Evolutionary conservation across 2,113 vertebrate species (phyloP), one percentile per base, ranked within the genome.

Genomic region (Pteronura brasiliensis): DNA sequence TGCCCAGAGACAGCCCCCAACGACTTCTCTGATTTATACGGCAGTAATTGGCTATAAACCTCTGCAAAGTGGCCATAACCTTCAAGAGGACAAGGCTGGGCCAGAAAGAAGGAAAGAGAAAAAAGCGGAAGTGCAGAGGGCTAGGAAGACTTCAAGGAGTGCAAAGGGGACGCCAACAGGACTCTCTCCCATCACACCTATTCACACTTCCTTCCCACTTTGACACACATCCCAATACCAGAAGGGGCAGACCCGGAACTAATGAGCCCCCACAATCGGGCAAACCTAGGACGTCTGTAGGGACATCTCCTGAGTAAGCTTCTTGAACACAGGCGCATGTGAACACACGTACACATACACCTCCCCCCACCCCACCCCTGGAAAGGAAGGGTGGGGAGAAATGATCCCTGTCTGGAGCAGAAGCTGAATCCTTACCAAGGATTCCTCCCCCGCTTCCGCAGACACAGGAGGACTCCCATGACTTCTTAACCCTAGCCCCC

Each of bases 41-140:
- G 96, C 96, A 97, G 82, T 98, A 98, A 99, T 98, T 98, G 98
- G 98, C 99, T 98, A 98, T 98, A 99, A 98, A 99, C 98, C 97
- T 98, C 98, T 97, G 97, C 97, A 95, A 96, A 98, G 98, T 97
- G 98, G 90, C 94, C 97, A 92, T 98, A 98, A 98, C 94, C 79
- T 59, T 72, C 85, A 6, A 6, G 55, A 31, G 1, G 20, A 83
- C 47, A 57, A 23, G 42, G 47, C 77, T 55, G 85, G 47, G 79
- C n/a, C 67, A 42, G 21, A 82, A 55, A 77, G 39, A 29, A 65
- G 93, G 67, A 29, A 76, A 90, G 57, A 49, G 55, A n/a, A n/a
- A 77, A 27, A 85, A 84, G 84, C 74, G 92, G 93, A 95, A 97
- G 83, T 85, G 49, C 71, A 14, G 31, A 69, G 34, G 42, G 18